Conservation (phyloP, 2,113 vertebrate genomes). For the Ictalurus furcatus region DNA sequence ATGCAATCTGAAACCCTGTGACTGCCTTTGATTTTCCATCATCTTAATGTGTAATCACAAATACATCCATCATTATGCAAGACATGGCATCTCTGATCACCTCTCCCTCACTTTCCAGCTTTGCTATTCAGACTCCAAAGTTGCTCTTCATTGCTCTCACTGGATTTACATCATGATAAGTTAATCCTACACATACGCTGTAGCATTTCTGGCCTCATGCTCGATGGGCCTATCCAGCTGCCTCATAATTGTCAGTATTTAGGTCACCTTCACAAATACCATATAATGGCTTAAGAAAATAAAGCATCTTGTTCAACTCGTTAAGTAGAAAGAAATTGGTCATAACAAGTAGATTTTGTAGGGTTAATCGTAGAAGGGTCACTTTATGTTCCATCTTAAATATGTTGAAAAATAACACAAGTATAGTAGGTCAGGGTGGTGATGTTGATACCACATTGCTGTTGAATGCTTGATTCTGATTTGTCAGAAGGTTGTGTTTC, state of each 20-base stretch:
- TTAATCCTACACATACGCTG: conserved; percentile 43
- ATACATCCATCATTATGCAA: conserved; percentile 28
- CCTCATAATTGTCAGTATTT: conserved; percentile 18
- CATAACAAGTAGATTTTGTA: neutral
- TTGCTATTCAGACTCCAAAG: neutral
- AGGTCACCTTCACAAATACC: conserved; percentile 43
- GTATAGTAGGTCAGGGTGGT: neutral
- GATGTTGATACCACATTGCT: neutral
- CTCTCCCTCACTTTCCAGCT: neutral
- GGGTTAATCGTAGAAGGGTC: neutral
- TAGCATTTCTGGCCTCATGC: neutral
- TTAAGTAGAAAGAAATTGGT: conserved; percentile 15
- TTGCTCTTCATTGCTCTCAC: conserved; percentile 22
- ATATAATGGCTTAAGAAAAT: neutral
- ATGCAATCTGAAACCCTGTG: neutral
- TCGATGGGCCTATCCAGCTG: neutral
- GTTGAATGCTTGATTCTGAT: neutral
- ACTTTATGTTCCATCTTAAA: neutral
- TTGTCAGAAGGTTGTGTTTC: neutral
- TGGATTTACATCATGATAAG: conserved; percentile 31
- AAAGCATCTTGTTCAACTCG: conserved; percentile 10
- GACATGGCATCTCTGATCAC: conserved; percentile 13
- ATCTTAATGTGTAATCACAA: conserved; percentile 5
- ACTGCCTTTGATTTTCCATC: neutral
- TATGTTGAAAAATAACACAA: neutral